Evolutionary conservation across 2,113 vertebrate genomes (phyloP).

Genomic region (Chaetorhynchus papuensis): DNA sequence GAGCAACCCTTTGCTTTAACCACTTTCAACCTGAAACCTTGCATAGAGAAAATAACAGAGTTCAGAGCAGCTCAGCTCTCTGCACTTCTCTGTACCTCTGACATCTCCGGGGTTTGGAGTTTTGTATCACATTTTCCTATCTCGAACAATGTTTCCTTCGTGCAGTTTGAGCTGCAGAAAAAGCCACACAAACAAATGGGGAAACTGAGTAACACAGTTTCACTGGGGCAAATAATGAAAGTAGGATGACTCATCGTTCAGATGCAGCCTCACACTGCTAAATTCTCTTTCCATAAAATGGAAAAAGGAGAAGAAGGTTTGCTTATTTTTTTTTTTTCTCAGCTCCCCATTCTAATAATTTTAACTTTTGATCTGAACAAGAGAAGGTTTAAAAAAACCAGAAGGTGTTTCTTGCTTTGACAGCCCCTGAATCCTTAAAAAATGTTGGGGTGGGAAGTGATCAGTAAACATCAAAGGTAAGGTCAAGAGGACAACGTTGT

Average conservation of each 20-base stretch:
- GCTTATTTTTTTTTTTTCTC: neutral
- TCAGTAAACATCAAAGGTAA: neutral
- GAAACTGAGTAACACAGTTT: constrained; percentile 40
- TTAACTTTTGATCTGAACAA: neutral
- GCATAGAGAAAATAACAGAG: neutral
- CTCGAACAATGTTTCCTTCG: neutral
- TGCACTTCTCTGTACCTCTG: neutral
- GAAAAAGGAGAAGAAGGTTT: neutral
- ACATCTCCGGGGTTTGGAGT: neutral
- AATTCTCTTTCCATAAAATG: neutral
- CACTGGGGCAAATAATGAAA: neutral
- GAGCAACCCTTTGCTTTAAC: neutral
- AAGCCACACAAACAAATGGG: constrained; percentile 44
- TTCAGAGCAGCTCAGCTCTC: neutral
- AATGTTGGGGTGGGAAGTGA: neutral
- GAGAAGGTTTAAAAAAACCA: neutral
- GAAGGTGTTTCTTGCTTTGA: neutral
- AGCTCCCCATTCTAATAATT: neutral
- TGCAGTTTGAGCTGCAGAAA: neutral
- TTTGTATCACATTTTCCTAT: constrained; percentile 37
- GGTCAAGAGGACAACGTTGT: neutral
- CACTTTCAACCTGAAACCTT: neutral
- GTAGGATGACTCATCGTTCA: neutral
- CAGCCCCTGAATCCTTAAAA: neutral
- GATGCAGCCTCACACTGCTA: neutral